phyloP scores from a whole-genome alignment of 2,797 vertebrate genomes.

The Emydoidea blandingii region DNA sequence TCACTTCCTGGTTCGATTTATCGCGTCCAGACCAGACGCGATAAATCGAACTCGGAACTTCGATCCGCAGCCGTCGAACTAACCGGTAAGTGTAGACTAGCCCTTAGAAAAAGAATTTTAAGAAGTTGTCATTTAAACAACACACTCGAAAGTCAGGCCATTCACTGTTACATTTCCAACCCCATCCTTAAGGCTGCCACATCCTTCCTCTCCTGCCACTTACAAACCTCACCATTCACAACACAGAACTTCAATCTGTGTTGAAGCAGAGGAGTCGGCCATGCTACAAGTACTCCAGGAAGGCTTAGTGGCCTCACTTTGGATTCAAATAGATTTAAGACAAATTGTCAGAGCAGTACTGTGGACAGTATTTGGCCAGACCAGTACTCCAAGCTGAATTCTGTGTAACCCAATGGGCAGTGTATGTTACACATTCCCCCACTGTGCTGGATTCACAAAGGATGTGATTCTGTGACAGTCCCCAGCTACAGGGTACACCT shows the following conservation, averaged over 20 bases:
- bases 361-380: neutral
- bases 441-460: neutral
- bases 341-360: neutral
- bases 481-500: neutral
- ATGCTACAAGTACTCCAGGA: neutral
- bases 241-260: neutral
- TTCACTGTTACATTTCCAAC: neutral
- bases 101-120: neutral
- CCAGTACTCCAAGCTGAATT: neutral
- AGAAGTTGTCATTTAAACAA: neutral
- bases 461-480: neutral
- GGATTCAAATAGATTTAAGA: neutral
- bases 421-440: neutral
- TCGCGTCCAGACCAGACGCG: no score
- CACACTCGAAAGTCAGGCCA: neutral
- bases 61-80: no score
- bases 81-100: no score
- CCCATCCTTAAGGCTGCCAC: neutral
- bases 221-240: neutral
- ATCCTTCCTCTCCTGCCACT: neutral
- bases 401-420: neutral
- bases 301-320: neutral
- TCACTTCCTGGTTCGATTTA: no score
- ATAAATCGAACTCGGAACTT: no score
- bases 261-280: neutral